Base-by-base conservation (phyloP, 1,140 invertebrate genomes). In the Bombus cullumanus region DNA sequence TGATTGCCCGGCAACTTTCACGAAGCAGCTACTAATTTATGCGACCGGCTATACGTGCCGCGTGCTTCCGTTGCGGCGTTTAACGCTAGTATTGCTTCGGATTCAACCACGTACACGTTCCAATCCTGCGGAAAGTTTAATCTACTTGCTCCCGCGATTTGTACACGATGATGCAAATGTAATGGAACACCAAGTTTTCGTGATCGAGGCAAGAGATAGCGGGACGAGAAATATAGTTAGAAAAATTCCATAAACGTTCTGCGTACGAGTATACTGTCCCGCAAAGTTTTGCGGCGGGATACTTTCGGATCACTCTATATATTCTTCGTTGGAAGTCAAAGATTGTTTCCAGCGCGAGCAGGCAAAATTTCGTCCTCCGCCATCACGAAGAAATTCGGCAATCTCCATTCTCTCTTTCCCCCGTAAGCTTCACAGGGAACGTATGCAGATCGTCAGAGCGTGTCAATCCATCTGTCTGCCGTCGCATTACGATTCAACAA, bases 391-490 rank as follows among this genome's bases (percentile, higher is more conserved):
- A 66, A 66, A 66, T 18, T 64, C 62, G 62, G 2, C 62, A n/a
- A 31, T 66, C 73, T 37, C 73, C 10, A 22, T 28, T 28, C 22
- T 6, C 9, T 76, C 4, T 37, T 66, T 13, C 22, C 57, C 31
- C 57, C 34, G 13, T 18, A 28, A 31, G 6, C 5, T 25, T 37
- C 43, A 5, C 9, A 28, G 59, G 8, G 25, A 84, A 22, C 15
- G 76, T 77, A 84, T 84, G 75, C 66, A 71, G 66, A 84, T 79
- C 47, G 66, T 25, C 39, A 39, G 31, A 39, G 5, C 82, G 15
- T 84, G 82, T 79, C 75, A 34, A 43, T 83, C 81, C 81, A 83
- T 83, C 80, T 82, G 80, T 41, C 39, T n/a, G 22, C n/a, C 18
- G 31, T 18, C 66, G 47, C 57, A 71, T 84, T 78, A 79, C 75